These are phyloP conservation scores for Chironomus striatipennis DNA, from an alignment of 1,140 invertebrate species.

Conservation along the genomic window DNA sequence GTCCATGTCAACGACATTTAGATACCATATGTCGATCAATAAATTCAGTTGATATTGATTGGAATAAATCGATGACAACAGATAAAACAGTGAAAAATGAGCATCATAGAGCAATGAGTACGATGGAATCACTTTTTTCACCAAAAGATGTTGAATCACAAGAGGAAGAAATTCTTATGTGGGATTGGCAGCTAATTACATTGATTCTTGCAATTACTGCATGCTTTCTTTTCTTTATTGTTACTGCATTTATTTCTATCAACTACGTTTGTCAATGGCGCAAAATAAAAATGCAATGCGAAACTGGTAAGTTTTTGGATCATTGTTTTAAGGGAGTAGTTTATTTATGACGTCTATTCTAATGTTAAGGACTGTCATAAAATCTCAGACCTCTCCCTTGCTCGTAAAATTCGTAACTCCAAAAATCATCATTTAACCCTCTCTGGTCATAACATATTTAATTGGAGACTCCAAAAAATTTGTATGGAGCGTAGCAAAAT, in stretches of 20 bases:
- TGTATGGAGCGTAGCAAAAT: too few relatives aligned
- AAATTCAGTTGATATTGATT: constrained; percentile 38
- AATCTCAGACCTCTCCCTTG: too few relatives aligned
- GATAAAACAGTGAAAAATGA: constrained; percentile 36
- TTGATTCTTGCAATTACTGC: constrained; percentile 50
- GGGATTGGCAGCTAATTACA: constrained; percentile 54
- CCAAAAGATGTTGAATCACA: constrained; percentile 28
- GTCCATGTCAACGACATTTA: constrained; percentile 37
- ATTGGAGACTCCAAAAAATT: too few relatives aligned
- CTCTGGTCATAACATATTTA: too few relatives aligned
- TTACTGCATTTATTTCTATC: constrained; percentile 51
- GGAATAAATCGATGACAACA: constrained; percentile 31
- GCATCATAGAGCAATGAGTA: background rate
- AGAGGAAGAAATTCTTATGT: constrained; percentile 30
- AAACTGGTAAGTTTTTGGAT: constrained; percentile 46
- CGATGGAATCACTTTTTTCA: background rate
- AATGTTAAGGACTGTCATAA: too few relatives aligned
- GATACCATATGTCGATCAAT: constrained; percentile 38
- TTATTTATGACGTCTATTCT: too few relatives aligned
- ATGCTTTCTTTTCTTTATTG: constrained; percentile 54
- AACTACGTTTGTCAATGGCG: constrained; percentile 54
- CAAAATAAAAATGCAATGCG: constrained; percentile 45
- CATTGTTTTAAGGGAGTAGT: too few relatives aligned
- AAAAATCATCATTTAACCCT: too few relatives aligned
- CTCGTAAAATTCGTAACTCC: too few relatives aligned